Base-by-base conservation (phyloP, 2,888 invertebrate species). In the Scaptomyza parva region DNA sequence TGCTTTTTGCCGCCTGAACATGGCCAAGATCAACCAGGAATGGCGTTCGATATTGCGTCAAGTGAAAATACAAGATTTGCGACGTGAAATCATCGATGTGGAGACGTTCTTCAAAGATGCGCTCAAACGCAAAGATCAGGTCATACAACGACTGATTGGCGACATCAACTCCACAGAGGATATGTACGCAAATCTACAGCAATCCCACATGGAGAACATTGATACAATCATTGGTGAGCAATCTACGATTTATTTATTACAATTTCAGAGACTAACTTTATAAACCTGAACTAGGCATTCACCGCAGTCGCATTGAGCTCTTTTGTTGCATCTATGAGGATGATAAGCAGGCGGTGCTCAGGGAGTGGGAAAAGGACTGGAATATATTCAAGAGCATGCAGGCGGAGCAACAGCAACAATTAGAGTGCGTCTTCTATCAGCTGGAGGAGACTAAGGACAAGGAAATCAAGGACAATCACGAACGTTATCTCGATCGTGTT, bases 11-110 rank as follows among this genome's bases (percentile, higher is more conserved):
- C 94, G 96, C 48, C 92, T 96, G 50, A 97, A 97, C 89, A 93
- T 95, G 67, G 96, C 97, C 0, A 97, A 97, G 92, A 95, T 97
- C 53, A 96, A 97, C 88, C 96, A 96, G 91, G 94, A 95, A 90
- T 97, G 97, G 97, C 94, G 97, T 45, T 95, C 94, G 67, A 94
- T 96, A 63, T 91, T 97, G 55, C 93, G 97, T 0, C 94, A 94
- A 88, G 93, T 95, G 51, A 97, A 97, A 92, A 95, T 95, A 85
- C 94, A 94, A 63, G 95, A 96, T 87, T 93, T 96, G 92, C 93
- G 94, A 37, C 92, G 94, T 33, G 94, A 96, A 73, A 94, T 96
- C 41, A 92, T 93, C 91, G 95, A 95, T 88, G 81, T 92, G 55
- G 89, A 90, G 50, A 86, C 86, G 51, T 88, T 90, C 65, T 92